Percentiles rank a stretch among this genome's conserved stretches.
Conservation (phyloP, 1,140 invertebrate genomes). For the Drosophila bocki region DNA sequence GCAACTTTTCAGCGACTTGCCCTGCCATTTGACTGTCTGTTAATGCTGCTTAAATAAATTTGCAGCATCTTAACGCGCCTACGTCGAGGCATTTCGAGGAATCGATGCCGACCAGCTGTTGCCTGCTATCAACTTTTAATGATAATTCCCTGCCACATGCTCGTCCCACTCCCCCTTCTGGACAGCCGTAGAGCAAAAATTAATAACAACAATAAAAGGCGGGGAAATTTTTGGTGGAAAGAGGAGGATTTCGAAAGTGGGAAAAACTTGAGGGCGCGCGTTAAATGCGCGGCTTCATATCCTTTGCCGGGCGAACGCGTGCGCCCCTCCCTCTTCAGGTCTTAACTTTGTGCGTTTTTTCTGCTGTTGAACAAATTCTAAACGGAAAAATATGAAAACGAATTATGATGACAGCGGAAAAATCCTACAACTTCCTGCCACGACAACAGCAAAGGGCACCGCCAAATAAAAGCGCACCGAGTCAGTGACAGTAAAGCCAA, state of each 20-base stretch:
- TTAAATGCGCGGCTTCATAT: constrained; percentile 71
- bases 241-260: neutral
- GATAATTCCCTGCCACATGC: constrained; percentile 72
- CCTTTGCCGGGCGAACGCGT: constrained; percentile 73
- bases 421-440: constrained; percentile 81
- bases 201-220: constrained; percentile 52
- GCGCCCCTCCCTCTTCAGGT: neutral
- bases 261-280: constrained; percentile 45
- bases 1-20: constrained; percentile 58
- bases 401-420: constrained; percentile 84
- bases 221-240: constrained; percentile 3
- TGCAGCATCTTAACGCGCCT: constrained; percentile 38
- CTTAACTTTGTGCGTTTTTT: constrained; percentile 51
- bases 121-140: constrained; percentile 75
- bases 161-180: constrained; percentile 29
- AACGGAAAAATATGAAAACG: constrained; percentile 82
- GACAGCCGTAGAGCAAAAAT: constrained; percentile 52
- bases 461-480: constrained; percentile 6
- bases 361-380: constrained; percentile 78
- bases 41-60: constrained; percentile 75
- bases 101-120: constrained; percentile 74
- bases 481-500: constrained; percentile 24
- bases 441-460: constrained; percentile 50
- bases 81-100: constrained; percentile 14
- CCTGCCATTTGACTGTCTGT: constrained; percentile 74